These are phyloP conservation scores for Dascillus cervinus DNA, from an alignment of 2,888 invertebrate species.

Conservation along the genomic window DNA sequence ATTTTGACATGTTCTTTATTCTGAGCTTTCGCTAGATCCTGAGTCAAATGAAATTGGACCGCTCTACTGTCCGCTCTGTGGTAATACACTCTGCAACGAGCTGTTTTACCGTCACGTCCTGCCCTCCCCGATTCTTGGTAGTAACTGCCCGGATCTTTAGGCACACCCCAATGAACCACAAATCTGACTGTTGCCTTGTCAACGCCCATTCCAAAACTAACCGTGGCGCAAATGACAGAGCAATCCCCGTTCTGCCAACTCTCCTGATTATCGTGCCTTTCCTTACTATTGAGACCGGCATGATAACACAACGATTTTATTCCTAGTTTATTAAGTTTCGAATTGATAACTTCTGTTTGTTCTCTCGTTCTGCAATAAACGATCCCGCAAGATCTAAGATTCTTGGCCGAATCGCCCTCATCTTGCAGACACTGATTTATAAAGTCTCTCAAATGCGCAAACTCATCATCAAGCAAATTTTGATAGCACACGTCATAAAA, in stretches of 20 bases:
- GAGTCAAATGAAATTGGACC: conserved; percentile 69
- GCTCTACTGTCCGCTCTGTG: conserved; percentile 72
- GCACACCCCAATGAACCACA: conserved; percentile 94
- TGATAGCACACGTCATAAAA: conserved; percentile 91
- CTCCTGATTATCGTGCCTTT: conserved; percentile 74
- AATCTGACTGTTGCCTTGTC: conserved; percentile 92
- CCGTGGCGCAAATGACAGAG: conserved; percentile 90
- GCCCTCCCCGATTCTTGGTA: conserved; percentile 96
- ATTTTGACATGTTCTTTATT: conserved; percentile 43
- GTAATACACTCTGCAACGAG: conserved; percentile 90
- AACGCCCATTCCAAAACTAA: conserved; percentile 99
- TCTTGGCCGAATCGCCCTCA: conserved; percentile 36
- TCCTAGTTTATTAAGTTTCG: conserved; percentile 64
- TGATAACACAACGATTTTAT: conserved; percentile 81
- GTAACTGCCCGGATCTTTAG: conserved; percentile 91
- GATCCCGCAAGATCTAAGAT: conserved; percentile 63
- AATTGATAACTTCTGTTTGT: conserved; percentile 77
- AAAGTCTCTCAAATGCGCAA: conserved; percentile 70
- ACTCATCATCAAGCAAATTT: conserved; percentile 69
- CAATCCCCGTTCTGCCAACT: conserved; percentile 86
- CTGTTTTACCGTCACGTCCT: conserved; percentile 85
- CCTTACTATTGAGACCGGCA: conserved; percentile 69
- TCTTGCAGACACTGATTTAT: conserved; percentile 54
- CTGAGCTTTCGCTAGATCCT: conserved; percentile 57
- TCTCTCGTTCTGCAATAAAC: conserved; percentile 93